Base-by-base conservation (phyloP, 2,113 vertebrate species). In the Ranitomeya imitator region DNA sequence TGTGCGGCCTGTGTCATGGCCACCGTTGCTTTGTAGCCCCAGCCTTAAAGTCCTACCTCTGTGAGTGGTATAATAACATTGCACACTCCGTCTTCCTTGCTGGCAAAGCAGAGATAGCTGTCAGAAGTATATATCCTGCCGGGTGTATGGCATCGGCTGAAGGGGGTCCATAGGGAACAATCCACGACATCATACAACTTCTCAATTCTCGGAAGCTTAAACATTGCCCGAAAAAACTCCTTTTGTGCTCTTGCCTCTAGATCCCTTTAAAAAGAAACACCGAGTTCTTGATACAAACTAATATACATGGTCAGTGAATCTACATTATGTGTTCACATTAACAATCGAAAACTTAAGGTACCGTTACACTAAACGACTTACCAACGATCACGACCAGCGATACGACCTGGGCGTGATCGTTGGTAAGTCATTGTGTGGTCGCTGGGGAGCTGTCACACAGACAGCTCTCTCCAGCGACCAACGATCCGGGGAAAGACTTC, bases 131-230 rank as follows among this genome's bases (percentile, higher is more conserved):
- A 99, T 86, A 99, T 95, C 0, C 93, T 97, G 23, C 98, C 98
- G 0, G 69, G 92, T 0, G 97, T 98, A 91, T 99, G 98, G 90
- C 96, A 96, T 93, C 98, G 97, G 11, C 95, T 95, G 69, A 99
- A 97, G 0, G 98, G 97, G 0, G 98, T 98, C 98, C 98, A 99
- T 14, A 97, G 94, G 2, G 97, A 95, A 69, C 98, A 99, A 52
- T 96, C 93, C 18, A 93, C 90, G 74, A 97, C 95, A 2, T 96
- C 94, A 0, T 95, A 93, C 73, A 99, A 93, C 57, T 91, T 94
- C 92, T 99, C 98, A 0, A 86, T 91, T 45, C 96, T 95, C 0
- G 98, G 97, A 81, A 99, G 92, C 83, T 97, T 94, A 89, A 99
- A 99, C 92, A 97, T 95, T 21, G 98, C 97, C 86, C 97, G 94